Percentiles rank a stretch among this genome's conserved stretches.
phyloP scores from a whole-genome alignment of 1,140 invertebrate species.

The Euwallacea fornicatus region DNA sequence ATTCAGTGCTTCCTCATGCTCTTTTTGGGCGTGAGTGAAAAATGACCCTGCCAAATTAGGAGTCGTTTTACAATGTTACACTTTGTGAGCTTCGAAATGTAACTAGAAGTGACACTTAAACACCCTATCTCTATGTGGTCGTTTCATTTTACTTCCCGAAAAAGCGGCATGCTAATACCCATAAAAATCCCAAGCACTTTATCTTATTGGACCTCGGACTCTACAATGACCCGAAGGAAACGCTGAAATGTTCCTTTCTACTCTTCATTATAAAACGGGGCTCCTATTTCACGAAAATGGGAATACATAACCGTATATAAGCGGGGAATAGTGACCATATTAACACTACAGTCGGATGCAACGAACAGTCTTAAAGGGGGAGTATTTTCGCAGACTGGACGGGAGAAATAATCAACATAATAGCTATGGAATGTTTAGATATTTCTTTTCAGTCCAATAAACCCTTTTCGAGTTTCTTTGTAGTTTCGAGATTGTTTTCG shows the following conservation, averaged over 20 bases:
- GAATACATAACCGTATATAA: constrained; percentile 45
- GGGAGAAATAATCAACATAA: constrained; percentile 38
- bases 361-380: constrained; percentile 24
- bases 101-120: too few species aligned
- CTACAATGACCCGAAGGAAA: constrained; percentile 43
- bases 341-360: constrained; percentile 34
- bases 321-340: constrained; percentile 37
- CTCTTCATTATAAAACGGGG: constrained; percentile 48
- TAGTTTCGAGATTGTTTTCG: constrained; percentile 4
- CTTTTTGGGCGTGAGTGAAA: not conserved
- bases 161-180: constrained; percentile 21
- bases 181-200: constrained; percentile 41
- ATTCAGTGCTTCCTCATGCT: not conserved
- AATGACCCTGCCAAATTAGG: constrained; percentile 10
- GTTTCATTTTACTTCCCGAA: not conserved
- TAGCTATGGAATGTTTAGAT: constrained; percentile 28
- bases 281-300: constrained; percentile 44
- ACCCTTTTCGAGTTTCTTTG: constrained; percentile 11
- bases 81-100: not conserved
- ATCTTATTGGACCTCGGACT: constrained; percentile 48
- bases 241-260: constrained; percentile 47
- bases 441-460: constrained; percentile 24
- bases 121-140: too few species aligned
- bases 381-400: constrained; percentile 21
- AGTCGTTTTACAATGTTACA: constrained; percentile 1